A percentile compares a stretch with the other conserved stretches of the same genome.
phyloP scores from a whole-genome alignment of 2,888 invertebrate species.

The Fragum fragum region DNA sequence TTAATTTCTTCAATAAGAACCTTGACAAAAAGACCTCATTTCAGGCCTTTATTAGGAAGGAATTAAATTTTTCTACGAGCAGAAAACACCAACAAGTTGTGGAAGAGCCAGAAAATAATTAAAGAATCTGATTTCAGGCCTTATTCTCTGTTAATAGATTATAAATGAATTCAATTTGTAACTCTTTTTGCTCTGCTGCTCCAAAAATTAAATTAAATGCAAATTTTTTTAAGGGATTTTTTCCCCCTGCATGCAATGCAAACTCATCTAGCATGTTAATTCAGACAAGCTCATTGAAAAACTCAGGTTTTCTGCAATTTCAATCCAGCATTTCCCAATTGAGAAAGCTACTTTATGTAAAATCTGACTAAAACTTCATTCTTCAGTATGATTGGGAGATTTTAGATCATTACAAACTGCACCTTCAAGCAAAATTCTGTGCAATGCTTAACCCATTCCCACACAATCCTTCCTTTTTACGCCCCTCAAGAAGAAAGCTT shows the following conservation, averaged over 20 bases:
- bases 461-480: too few relatives aligned
- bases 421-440: background rate
- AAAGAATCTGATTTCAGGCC: background rate
- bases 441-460: too few relatives aligned
- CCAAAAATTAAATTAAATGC: conserved; percentile 19
- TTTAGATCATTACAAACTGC: too few relatives aligned
- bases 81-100: background rate
- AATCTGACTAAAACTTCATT: background rate
- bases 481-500: too few relatives aligned
- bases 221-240: background rate
- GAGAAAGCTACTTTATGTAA: background rate
- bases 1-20: too few relatives aligned
- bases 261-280: conserved; percentile 9
- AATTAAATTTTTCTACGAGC: background rate
- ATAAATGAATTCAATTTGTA: conserved; percentile 26
- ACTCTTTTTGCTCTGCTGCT: background rate
- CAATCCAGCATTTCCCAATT: background rate
- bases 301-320: background rate
- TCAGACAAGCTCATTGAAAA: conserved; percentile 6
- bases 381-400: background rate
- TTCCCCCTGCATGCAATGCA: background rate
- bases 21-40: too few relatives aligned
- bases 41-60: too few relatives aligned
- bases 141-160: conserved; percentile 20
- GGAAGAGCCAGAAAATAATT: conserved; percentile 2